Percentiles rank a stretch among this genome's conserved stretches.
These are phyloP conservation scores for Simalia tracyae DNA, from an alignment of 2,797 vertebrate species.

Conservation along the genomic window DNA sequence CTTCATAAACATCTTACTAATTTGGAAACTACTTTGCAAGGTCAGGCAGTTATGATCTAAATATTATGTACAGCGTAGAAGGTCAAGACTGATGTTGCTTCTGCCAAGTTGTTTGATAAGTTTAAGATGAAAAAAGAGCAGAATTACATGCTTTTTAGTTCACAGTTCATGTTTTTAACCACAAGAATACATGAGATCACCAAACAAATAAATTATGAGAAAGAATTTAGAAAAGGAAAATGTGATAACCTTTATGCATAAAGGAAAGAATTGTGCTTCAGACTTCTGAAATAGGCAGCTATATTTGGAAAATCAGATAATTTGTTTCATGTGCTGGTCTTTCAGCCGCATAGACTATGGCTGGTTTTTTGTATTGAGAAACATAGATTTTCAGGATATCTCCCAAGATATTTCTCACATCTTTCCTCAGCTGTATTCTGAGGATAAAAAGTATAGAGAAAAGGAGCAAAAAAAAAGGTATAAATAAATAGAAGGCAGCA, in stretches of 20 bases:
- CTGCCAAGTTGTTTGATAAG: no score
- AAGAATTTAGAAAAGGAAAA: not conserved
- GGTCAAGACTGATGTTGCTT: not conserved
- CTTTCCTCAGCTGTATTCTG: not conserved
- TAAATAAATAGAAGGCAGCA: not conserved
- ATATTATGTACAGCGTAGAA: not conserved
- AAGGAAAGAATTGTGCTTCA: not conserved
- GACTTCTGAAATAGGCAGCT: not conserved
- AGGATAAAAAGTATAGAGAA: not conserved
- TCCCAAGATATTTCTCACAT: not conserved
- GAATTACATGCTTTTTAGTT: not conserved
- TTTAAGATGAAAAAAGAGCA: no score
- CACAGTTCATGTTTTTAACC: not conserved
- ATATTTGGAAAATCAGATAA: no score
- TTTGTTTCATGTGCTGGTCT: not conserved
- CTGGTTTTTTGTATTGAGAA: not conserved
- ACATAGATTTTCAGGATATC: not conserved
- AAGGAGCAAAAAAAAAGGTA: not conserved
- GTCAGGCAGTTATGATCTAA: not conserved
- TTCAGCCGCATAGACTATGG: not conserved
- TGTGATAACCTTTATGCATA: not conserved
- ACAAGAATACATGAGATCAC: not conserved
- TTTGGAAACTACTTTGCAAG: not conserved
- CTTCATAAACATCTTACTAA: not conserved
- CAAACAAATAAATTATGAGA: not conserved